Evolutionary conservation across 2,797 vertebrate species (phyloP), one percentile per base, ranked within the genome.

Genomic region (Glossophaga mutica): DNA sequence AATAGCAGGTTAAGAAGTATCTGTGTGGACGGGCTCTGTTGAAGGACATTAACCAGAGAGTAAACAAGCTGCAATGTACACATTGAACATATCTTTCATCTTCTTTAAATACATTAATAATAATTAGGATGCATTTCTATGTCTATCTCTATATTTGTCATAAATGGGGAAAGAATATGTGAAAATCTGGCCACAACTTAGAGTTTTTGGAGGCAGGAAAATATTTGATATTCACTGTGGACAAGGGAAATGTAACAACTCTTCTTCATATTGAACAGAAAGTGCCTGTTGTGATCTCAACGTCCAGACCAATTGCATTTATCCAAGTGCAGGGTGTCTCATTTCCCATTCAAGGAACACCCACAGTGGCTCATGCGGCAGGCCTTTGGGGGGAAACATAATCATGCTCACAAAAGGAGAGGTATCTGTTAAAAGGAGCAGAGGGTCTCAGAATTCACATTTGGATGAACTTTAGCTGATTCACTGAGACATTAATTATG

Each of bases 401-500:
- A 74, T 48, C 32, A 26, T 78, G 42, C 71, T 79, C 24, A 6
- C 55, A 76, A 85, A 52, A 52, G 50, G 19, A 52, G 19, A 52
- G 50, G n/a, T 87, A 39, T 37, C 21, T 86, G 26, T 46, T 68
- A 39, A 78, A 52, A 95, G 78, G 14, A 87, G 59, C 70, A 74
- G n/a, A 94, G 6, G 37, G 42, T 44, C 57, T 82, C 90, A 94
- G 39, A 82, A 92, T 29, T 70, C 89, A 94, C 59, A 44, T 85
- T 83, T 86, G n/a, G n/a, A 42, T 79, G 62, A 70, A 82, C 68
- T 78, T 86, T 50, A 87, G 48, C 55, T 86, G 82, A 94, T 70
- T 91, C 87, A 73, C 4, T 88, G 39, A 90, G 48, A 83, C 74
- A 70, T 87, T 87, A 73, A 87, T 85, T 89, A n/a, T 68, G 62